Evolutionary conservation across 2,113 vertebrate species (phyloP), one percentile per base, ranked within the genome.

Genomic region (Phodopus roborovskii): DNA sequence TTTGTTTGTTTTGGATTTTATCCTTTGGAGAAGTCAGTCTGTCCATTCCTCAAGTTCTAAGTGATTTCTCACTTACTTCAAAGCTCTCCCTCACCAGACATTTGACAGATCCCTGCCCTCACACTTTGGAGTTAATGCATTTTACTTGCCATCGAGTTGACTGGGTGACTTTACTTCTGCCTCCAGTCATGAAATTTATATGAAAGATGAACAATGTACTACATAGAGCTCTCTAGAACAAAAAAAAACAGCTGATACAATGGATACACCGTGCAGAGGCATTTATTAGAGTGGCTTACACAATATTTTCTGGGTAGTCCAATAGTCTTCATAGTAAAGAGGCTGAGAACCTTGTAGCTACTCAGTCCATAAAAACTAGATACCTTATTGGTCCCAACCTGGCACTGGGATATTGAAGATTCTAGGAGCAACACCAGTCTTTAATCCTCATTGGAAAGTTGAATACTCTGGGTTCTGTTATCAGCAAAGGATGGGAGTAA

Each of bases 161-260:
- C 2, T 39, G n/a, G 28, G 3, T 12, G 30, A 28, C 8, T 48
- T 50, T 62, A 6, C 62, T 96, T 93, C 50, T 42, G 45, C 19
- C 22, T 19, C 7, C 94, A 96, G 64, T 66, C 48, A 81, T 6
- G 81, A 26, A 75, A 22, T 91, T 93, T 88, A 60, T 19, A 53
- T 79, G n/a, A 95, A 97, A 92, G 28, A 50, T 36, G 10, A n/a
- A 2, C 22, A 36, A 88, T 79, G 20, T 89, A 81, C 91, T 70
- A 68, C 36, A 62, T 24, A 7, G n/a, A n/a, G 20, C 28, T 82
- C 56, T 39, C 56, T 82, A 60, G 36, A 81, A 81, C 19, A 82
- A 39, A 22, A 60, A 82, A 60, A 39, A n/a, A n/a, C n/a, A n/a
- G n/a, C 10, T 39, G 33, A 60, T 82, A 60, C 36, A 82, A 42